A percentile compares a stretch with the other conserved stretches of the same genome.
phyloP scores from a whole-genome alignment of 2,113 vertebrate species.

The Paratilapia polleni region DNA sequence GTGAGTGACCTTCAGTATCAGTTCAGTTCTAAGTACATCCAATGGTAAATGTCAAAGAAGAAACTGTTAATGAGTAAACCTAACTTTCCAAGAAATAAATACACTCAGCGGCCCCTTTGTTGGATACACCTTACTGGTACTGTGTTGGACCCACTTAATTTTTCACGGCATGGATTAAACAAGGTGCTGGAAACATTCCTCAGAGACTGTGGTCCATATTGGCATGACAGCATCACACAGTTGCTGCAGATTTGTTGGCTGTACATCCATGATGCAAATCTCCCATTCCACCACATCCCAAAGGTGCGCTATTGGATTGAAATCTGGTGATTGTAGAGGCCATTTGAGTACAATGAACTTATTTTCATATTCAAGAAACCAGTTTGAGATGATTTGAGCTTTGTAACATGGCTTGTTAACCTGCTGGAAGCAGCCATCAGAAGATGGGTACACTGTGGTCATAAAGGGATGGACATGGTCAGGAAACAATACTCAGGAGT shows the following conservation, averaged over 20 bases:
- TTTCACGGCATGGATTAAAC: too few relatives aligned
- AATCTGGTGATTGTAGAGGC: not conserved
- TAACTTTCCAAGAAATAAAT: too few relatives aligned
- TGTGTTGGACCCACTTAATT: too few relatives aligned
- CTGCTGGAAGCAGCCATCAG: not conserved
- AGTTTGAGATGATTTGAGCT: not conserved
- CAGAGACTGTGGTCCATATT: too few relatives aligned
- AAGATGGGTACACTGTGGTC: not conserved
- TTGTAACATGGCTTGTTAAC: not conserved
- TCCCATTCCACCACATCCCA: not conserved
- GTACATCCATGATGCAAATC: not conserved
- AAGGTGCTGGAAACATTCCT: too few relatives aligned
- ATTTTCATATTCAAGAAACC: not conserved
- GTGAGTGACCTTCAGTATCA: too few relatives aligned
- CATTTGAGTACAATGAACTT: not conserved
- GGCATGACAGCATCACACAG: too few relatives aligned
- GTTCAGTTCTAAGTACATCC: too few relatives aligned
- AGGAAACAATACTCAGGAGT: not conserved
- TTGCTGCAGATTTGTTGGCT: not conserved
- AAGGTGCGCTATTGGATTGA: not conserved
- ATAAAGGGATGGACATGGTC: not conserved
- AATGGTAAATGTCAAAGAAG: too few relatives aligned
- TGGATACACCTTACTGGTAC: too few relatives aligned
- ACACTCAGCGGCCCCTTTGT: too few relatives aligned
- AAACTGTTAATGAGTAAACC: too few relatives aligned